These are phyloP conservation scores for Mythimna loreyi DNA, from an alignment of 2,888 invertebrate genomes.

Conservation along the genomic window DNA sequence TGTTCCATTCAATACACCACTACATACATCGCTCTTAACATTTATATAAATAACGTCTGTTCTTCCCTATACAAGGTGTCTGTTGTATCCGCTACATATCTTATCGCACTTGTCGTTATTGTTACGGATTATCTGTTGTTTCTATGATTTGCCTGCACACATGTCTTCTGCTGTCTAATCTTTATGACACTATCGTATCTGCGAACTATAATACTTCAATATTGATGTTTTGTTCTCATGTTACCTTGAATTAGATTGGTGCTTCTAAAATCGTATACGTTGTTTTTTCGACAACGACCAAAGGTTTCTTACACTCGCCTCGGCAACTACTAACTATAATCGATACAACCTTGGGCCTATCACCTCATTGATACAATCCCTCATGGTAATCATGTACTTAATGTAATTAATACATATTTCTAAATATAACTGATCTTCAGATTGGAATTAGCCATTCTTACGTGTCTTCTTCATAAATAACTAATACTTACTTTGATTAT, in stretches of 20 bases:
- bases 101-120: conserved; percentile 76
- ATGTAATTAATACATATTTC: conserved; percentile 54
- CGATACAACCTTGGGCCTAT: conserved; percentile 72
- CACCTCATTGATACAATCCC: conserved; percentile 66
- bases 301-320: conserved; percentile 54
- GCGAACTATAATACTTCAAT: conserved; percentile 21
- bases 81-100: conserved; percentile 68
- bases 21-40: conserved; percentile 7
- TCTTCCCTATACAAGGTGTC: conserved; percentile 51
- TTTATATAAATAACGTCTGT: conserved; percentile 22
- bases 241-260: conserved; percentile 58
- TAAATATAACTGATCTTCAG: conserved; percentile 39
- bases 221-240: conserved; percentile 27
- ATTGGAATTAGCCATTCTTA: conserved; percentile 62
- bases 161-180: conserved; percentile 64
- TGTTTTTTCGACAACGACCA: conserved; percentile 48
- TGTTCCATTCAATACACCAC: conserved; percentile 20
- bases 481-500: conserved; percentile 46
- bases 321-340: conserved; percentile 62
- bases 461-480: conserved; percentile 59
- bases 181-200: conserved; percentile 57
- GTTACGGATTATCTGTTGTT: conserved; percentile 70
- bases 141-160: conserved; percentile 65
- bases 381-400: conserved; percentile 60
- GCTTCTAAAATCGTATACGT: conserved; percentile 46